phyloP scores from a whole-genome alignment of 1,140 invertebrate genomes.

The Megathymus violae region DNA sequence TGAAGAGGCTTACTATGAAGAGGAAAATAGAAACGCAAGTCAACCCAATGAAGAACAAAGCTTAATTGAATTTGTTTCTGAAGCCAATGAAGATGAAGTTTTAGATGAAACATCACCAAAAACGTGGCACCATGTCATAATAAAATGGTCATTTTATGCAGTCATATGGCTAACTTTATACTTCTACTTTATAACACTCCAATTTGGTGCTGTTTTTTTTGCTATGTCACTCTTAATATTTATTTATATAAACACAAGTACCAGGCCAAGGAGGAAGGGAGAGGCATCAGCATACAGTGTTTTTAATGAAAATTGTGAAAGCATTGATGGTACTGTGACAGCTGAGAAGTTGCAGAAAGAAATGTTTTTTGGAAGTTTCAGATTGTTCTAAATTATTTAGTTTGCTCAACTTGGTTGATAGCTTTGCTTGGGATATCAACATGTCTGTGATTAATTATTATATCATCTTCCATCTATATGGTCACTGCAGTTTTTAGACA shows the following conservation, averaged over 20 bases:
- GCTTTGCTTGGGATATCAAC: no score
- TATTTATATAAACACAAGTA: constrained; percentile 94
- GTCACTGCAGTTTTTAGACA: no score
- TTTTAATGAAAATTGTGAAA: constrained; percentile 97
- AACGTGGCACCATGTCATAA: constrained; percentile 63
- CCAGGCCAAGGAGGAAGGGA: constrained; percentile 86
- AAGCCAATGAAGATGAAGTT: constrained; percentile 60
- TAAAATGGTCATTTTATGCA: constrained; percentile 64
- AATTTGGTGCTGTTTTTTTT: constrained; percentile 97
- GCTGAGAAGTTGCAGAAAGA: constrained; percentile 97
- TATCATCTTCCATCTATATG: no score
- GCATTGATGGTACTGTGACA: constrained; percentile 96
- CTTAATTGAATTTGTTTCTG: constrained; percentile 49
- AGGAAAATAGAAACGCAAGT: constrained; percentile 7
- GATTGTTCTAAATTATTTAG: constrained; percentile 28
- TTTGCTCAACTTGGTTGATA: neutral
- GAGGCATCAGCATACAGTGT: constrained; percentile 98
- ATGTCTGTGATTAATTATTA: no score
- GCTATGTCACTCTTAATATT: constrained; percentile 90
- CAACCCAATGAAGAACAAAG: constrained; percentile 52
- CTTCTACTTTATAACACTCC: constrained; percentile 85
- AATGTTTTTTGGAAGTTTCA: constrained; percentile 85
- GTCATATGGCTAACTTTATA: constrained; percentile 70
- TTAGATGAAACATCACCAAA: constrained; percentile 54
- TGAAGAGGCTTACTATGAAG: constrained; percentile 22